phyloP scores from a whole-genome alignment of 2,888 invertebrate genomes.

The Plebejus anna region DNA sequence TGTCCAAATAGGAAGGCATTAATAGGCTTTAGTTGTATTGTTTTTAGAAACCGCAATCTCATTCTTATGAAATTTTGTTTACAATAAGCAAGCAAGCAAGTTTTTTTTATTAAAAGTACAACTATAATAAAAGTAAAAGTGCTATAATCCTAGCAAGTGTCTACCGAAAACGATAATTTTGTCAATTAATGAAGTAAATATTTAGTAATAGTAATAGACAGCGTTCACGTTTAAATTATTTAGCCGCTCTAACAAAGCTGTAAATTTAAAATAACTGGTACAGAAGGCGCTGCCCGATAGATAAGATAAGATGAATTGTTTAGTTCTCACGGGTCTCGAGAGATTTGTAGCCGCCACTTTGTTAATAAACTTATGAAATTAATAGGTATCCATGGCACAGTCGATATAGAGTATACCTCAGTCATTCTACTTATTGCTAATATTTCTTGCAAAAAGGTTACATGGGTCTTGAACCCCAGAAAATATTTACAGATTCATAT shows the following conservation, averaged over 20 bases:
- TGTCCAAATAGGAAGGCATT: background rate
- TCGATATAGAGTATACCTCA: background rate
- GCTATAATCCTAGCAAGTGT: background rate
- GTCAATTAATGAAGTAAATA: background rate
- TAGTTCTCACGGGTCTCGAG: constrained; percentile 60
- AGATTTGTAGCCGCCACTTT: constrained; percentile 27
- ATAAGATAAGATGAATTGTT: constrained; percentile 72
- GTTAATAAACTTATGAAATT: constrained; percentile 27
- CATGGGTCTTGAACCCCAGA: background rate
- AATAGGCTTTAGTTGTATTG: background rate
- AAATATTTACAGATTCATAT: too few species aligned
- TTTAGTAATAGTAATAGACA: constrained; percentile 8
- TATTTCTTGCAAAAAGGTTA: background rate
- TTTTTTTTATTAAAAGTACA: background rate
- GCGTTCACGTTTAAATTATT: constrained; percentile 27
- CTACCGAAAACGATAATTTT: background rate
- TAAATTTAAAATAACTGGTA: constrained; percentile 36
- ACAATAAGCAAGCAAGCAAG: background rate
- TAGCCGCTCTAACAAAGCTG: constrained; percentile 25
- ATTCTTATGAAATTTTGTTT: background rate
- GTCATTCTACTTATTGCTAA: background rate
- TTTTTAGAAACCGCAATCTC: background rate
- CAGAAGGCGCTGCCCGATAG: constrained; percentile 46
- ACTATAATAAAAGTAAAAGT: background rate
- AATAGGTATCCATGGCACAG: background rate